Base-by-base conservation (phyloP, 2,113 vertebrate genomes). In the Xiphorhynchus elegans region DNA sequence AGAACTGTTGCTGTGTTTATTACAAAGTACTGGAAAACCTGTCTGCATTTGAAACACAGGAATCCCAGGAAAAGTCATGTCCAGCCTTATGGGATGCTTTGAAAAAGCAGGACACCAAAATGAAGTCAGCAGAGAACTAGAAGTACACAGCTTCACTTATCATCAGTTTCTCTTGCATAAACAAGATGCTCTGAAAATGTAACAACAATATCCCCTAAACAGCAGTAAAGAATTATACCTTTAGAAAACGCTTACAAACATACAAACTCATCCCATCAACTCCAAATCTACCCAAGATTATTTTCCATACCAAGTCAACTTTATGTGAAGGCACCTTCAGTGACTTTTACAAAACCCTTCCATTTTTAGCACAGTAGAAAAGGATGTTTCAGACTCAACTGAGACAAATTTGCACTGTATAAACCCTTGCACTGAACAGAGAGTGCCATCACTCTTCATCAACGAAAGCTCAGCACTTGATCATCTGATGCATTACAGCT, bases 1-100 rank as follows among this genome's bases (percentile, higher is more conserved):
- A 40, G 14, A 60, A n/a, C 6, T 82, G 44, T 56, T 7, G 17
- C 29, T 19, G 78, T 2, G 6, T 63, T 89, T 26, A 11, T 40
- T 56, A 53, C 80, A 53, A 62, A 83, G 49, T 31, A 15, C 68
- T 64, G 49, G 31, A 69, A 75, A 78, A 35, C 9, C 31, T 11
- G 6, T 14, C n/a, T 6, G 17, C 8, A 13, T 16, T 26, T 42
- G 14, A 49, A 87, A 90, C 28, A 42, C 23, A 14, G 0, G 1
- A 37, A 50, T 39, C 23, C 17, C 6, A 9, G 23, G 31, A 74
- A 86, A 95, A 74, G 6, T 81, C 29, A 0, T 18, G 35, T 35
- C 25, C 49, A 50, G 67, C 33, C n/a, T 77, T 39, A 39, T 5
- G 28, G 26, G 25, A 67, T 55, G 68, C 59, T 86, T 53, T 66